Conservation (phyloP, 2,797 vertebrate genomes). For the Rhinichthys osculus region DNA sequence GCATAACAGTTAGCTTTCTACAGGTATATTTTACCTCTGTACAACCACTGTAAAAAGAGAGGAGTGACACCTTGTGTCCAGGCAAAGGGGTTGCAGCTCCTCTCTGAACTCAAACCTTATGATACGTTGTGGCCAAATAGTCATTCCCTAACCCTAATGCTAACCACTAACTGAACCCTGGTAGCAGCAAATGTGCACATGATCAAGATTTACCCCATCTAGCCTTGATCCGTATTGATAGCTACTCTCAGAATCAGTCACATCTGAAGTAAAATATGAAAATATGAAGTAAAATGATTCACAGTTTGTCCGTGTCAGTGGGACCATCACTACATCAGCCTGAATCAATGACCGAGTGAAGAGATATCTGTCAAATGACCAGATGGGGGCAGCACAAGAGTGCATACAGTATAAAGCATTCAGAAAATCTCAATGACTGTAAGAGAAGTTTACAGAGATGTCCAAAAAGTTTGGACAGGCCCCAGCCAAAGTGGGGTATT, state of each 20-base stretch:
- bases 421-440: neutral
- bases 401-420: conserved; percentile 6
- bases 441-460: neutral
- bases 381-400: conserved; percentile 70
- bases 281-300: neutral
- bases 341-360: conserved; percentile 16
- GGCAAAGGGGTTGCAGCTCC: conserved; percentile 19
- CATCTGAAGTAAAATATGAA: neutral
- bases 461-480: neutral
- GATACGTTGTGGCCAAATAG: neutral
- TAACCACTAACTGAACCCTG: neutral
- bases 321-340: neutral
- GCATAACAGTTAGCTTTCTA: neutral
- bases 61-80: conserved; percentile 76
- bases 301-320: neutral
- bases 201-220: neutral
- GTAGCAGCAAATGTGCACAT: neutral
- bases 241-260: neutral
- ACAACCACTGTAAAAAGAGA: conserved; percentile 40
- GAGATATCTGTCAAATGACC: conserved; percentile 51
- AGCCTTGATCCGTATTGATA: neutral
- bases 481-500: neutral
- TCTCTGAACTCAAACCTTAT: neutral
- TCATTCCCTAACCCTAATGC: neutral
- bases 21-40: neutral